Evolutionary conservation across 2,888 invertebrate genomes (phyloP).

Genomic region (Mycalesis mineus): DNA sequence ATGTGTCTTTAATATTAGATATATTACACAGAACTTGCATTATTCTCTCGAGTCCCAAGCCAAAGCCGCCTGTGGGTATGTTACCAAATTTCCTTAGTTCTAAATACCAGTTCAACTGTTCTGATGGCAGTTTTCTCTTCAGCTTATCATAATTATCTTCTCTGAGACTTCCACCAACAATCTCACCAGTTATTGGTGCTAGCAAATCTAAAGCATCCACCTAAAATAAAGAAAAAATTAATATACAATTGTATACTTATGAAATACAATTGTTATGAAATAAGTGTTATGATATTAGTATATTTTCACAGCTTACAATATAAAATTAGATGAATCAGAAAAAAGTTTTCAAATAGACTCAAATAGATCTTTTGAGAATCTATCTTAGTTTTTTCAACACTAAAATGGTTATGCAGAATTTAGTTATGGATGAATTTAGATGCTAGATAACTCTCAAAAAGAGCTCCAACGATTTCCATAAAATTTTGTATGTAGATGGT

Average conservation of each 20-base stretch:
- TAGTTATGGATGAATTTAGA: too few species aligned
- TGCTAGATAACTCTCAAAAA: too few species aligned
- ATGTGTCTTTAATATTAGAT: constrained; percentile 93
- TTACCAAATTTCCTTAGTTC: constrained; percentile 93
- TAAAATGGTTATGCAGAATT: too few species aligned
- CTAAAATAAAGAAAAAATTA: constrained; percentile 53
- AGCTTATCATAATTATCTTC: constrained; percentile 86
- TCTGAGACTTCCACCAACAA: constrained; percentile 96
- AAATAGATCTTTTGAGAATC: too few species aligned
- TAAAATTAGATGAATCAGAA: too few species aligned
- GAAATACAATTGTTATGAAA: too few species aligned
- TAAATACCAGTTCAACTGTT: constrained; percentile 88
- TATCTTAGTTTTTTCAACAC: too few species aligned
- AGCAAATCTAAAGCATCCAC: constrained; percentile 92
- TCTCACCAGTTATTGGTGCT: constrained; percentile 92
- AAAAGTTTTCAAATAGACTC: too few species aligned
- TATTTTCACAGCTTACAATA: too few species aligned
- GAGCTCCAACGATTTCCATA: too few species aligned
- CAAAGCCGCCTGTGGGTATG: constrained; percentile 95
- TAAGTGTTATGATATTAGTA: too few species aligned
- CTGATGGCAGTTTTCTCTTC: constrained; percentile 79
- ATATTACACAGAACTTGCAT: constrained; percentile 89
- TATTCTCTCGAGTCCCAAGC: constrained; percentile 95
- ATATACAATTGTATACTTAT: not conserved
- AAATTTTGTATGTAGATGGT: too few species aligned